Evolutionary conservation across 2,888 invertebrate species (phyloP).

Genomic region (Mesorhabditis spiculigera): DNA sequence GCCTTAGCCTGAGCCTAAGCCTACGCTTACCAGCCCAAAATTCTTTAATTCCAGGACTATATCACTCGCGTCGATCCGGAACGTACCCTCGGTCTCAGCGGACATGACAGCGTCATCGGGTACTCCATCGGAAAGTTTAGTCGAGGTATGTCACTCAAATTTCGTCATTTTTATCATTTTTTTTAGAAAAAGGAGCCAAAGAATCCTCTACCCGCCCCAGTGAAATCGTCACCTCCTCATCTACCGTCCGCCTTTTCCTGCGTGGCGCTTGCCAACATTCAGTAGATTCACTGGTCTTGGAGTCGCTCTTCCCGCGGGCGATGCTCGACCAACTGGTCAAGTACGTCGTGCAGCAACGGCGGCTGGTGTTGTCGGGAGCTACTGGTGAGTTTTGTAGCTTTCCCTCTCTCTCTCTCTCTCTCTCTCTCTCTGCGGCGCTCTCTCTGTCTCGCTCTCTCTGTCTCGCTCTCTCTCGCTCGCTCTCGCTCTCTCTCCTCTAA

Average conservation of each 20-base stretch:
- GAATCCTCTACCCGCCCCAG: conserved; percentile 17
- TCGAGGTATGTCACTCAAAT: conserved; percentile 9
- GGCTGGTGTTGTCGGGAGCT: conserved; percentile 91
- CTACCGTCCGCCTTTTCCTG: conserved; percentile 43
- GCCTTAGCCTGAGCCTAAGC: neutral
- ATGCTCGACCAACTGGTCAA: conserved; percentile 81
- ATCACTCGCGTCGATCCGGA: conserved; percentile 86
- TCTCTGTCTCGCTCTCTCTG: neutral
- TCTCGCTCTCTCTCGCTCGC: neutral
- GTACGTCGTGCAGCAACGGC: conserved; percentile 83
- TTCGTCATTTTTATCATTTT: neutral
- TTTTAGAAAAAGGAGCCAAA: neutral
- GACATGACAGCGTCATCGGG: conserved; percentile 79
- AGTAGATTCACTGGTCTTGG: conserved; percentile 74
- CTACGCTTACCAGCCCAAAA: neutral
- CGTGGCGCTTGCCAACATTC: conserved; percentile 74
- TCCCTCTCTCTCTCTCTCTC: neutral
- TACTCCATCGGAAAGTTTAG: conserved; percentile 73
- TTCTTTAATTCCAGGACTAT: conserved; percentile 70
- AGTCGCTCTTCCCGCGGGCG: conserved; percentile 47
- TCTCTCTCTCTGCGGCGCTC: neutral
- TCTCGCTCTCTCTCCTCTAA: neutral
- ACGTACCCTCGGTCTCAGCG: conserved; percentile 76
- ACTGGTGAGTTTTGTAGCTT: conserved; percentile 17
- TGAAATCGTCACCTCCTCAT: conserved; percentile 42